Conservation (phyloP, 2,797 vertebrate species). For the Gallinago solitaria region DNA sequence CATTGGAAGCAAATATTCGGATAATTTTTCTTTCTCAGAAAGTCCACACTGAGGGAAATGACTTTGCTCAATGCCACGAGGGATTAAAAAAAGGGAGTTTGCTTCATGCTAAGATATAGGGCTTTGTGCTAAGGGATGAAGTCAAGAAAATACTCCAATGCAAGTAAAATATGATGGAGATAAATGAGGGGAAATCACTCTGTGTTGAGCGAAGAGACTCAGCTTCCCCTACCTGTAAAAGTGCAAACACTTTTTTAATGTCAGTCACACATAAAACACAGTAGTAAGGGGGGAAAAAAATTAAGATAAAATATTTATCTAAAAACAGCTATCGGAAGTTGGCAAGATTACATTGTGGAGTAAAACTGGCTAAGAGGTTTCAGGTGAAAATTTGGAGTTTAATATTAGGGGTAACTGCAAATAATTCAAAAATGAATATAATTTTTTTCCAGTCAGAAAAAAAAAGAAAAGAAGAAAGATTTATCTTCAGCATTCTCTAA, state of each 20-base stretch:
- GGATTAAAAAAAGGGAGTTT: neutral
- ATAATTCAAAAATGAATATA: neutral
- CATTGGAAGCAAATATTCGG: neutral
- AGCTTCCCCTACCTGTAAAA: neutral
- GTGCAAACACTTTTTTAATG: neutral
- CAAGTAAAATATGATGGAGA: neutral
- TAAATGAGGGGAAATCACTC: neutral
- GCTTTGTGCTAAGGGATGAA: neutral
- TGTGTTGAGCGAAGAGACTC: neutral
- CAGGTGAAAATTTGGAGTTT: neutral
- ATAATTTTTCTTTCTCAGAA: neutral
- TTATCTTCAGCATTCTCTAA: neutral
- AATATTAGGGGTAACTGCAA: neutral
- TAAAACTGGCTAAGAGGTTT: neutral
- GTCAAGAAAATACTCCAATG: neutral
- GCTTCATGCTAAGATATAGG: neutral
- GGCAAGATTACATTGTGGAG: neutral
- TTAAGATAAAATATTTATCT: neutral
- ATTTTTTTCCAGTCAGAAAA: neutral
- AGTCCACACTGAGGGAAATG: neutral
- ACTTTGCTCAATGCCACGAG: neutral
- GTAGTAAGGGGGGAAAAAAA: rapidly evolving
- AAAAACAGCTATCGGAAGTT: neutral
- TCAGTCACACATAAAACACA: neutral
- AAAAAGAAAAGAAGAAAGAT: rapidly evolving